These are phyloP conservation scores for Odontocolon sp. DNA, from an alignment of 2,888 invertebrate species.

Conservation along the genomic window DNA sequence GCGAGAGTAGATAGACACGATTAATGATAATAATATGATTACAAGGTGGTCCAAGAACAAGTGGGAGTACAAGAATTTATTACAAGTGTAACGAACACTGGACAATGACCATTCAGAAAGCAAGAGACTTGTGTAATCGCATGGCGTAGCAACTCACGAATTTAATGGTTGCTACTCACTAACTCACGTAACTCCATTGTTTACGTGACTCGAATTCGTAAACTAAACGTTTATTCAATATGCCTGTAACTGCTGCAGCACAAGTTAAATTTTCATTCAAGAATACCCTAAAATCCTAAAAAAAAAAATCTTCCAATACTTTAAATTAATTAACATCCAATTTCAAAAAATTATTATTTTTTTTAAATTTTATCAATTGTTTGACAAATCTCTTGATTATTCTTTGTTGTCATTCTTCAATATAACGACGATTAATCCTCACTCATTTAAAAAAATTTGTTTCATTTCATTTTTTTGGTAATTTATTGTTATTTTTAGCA, in stretches of 20 bases:
- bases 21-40: constrained; percentile 46
- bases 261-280: constrained; percentile 5
- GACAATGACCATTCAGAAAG: constrained; percentile 2
- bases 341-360: background rate
- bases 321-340: background rate
- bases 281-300: background rate
- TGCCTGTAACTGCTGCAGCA: background rate
- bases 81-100: constrained; percentile 59
- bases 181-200: constrained; percentile 66
- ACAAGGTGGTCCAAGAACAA: constrained; percentile 48
- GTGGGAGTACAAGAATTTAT: constrained; percentile 60
- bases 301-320: too few species aligned
- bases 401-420: too few species aligned
- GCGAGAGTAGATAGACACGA: constrained; percentile 46
- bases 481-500: background rate
- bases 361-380: background rate
- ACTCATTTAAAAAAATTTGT: too few species aligned
- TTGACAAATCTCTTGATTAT: too few species aligned
- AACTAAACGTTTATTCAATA: constrained; percentile 36
- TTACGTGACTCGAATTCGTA: constrained; percentile 70
- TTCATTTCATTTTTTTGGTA: too few species aligned
- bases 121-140: constrained; percentile 54
- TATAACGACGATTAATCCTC: too few species aligned
- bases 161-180: constrained; percentile 57
- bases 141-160: constrained; percentile 53